Evolutionary conservation across 2,888 invertebrate species (phyloP).

Genomic region (Drosophila infuscata): DNA sequence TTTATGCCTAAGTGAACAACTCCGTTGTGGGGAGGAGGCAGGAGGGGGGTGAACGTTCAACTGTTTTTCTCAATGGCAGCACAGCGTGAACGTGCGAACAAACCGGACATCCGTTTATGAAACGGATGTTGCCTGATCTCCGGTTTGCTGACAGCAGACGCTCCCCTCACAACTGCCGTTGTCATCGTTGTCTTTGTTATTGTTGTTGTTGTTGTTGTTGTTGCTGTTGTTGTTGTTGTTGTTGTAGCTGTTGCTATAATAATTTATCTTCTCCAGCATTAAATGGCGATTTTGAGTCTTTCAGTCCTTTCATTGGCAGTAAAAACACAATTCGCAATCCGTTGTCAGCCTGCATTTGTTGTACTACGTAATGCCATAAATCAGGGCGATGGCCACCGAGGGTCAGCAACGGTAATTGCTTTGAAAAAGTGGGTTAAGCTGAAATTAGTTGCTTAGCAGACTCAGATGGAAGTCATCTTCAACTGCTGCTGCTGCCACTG

Average conservation of each 20-base stretch:
- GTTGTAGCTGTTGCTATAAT: slow-evolving; percentile 37
- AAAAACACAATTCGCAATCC: slow-evolving; percentile 58
- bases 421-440: slow-evolving; percentile 74
- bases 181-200: slow-evolving; percentile 20
- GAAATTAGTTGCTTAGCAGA: slow-evolving; percentile 75
- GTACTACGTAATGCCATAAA: slow-evolving; percentile 59
- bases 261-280: slow-evolving; percentile 73
- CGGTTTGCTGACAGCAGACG: slow-evolving; percentile 66
- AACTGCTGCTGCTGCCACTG: slow-evolving; percentile 25
- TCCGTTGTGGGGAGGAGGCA: background rate
- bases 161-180: slow-evolving; percentile 10
- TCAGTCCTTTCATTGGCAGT: slow-evolving; percentile 40
- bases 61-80: slow-evolving; percentile 37
- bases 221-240: background rate
- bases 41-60: slow-evolving; percentile 22
- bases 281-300: slow-evolving; percentile 63
- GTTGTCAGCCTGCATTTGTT: slow-evolving; percentile 51
- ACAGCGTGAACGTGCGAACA: slow-evolving; percentile 76
- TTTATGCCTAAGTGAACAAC: background rate
- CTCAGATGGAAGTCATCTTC: slow-evolving; percentile 45
- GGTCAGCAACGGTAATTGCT: slow-evolving; percentile 67
- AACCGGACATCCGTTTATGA: slow-evolving; percentile 75
- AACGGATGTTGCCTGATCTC: slow-evolving; percentile 78
- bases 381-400: slow-evolving; percentile 41
- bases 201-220: slow-evolving; percentile 4